Evolutionary conservation across 2,888 invertebrate genomes (phyloP), one percentile per base, ranked within the genome.

Genomic region (Rapana venosa): DNA sequence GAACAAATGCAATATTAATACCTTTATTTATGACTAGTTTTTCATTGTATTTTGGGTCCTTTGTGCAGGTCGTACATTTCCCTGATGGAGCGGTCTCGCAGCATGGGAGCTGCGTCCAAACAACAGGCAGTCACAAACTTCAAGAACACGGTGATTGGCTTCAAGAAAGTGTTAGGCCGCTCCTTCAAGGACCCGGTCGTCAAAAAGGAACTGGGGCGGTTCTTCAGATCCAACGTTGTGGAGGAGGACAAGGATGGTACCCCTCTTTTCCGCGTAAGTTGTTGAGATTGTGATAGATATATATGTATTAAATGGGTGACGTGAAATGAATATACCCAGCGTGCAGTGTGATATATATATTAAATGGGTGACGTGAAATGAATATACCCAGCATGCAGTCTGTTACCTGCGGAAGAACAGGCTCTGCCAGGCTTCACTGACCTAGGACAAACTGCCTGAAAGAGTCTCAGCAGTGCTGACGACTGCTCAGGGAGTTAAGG

Each of bases 41-140:
- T 66, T 26, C 17, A 26, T 17, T 66, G 13, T 66, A 74, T 26
- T 79, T 32, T 79, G 6, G 22, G 0, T 56, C 35, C 17, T 58
- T 26, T 85, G 47, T 97, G 66, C 96, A 99, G 99, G 97, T 97
- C 99, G 97, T 99, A 97, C 97, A 98, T 99, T 90, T 99, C 99
- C 36, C 99, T 99, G 97, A 98, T 98, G 95, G 97, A 98, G 92
- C 98, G 98, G 96, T 98, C 98, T 96, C 97, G 99, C 94, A 98
- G 98, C 95, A 97, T 99, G 96, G 99, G 99, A 90, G 98, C 98
- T 77, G 98, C 99, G 84, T 99, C 99, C 91, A 99, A 98, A 96
- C 99, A 99, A 96, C 99, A 99, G 96, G 98, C 98, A 97, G 98
- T 99, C 89, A 99, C 99, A 94, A 99, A 99, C 96, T 98, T 99